Percentiles rank a stretch among this genome's conserved stretches.
These are phyloP conservation scores for Drosophila imparisetae DNA, from an alignment of 2,888 invertebrate species.

Conservation along the genomic window DNA sequence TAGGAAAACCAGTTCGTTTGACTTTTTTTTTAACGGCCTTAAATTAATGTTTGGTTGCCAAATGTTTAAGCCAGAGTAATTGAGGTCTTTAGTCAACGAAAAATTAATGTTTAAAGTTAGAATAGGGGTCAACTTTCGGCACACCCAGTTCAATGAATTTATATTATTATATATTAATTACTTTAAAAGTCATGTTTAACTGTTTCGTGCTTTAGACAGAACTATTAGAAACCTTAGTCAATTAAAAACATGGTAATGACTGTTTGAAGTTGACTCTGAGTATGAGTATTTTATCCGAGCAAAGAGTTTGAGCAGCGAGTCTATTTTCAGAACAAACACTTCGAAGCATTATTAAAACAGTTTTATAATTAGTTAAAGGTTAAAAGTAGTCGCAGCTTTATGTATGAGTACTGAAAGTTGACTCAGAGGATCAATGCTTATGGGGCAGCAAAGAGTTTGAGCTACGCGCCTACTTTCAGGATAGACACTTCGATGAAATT, in stretches of 20 bases:
- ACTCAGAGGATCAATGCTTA: not conserved
- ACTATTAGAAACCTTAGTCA: accelerated
- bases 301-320: not conserved
- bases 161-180: too few relatives aligned
- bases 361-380: not conserved
- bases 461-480: not conserved
- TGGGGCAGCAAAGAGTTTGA: not conserved
- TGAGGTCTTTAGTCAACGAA: not conserved
- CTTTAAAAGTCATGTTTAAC: too few relatives aligned
- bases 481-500: not conserved
- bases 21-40: not conserved
- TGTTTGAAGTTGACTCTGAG: not conserved
- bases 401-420: not conserved
- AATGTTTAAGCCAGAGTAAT: not conserved
- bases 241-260: not conserved
- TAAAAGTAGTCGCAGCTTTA: not conserved
- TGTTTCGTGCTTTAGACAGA: too few relatives aligned
- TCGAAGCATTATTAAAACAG: not conserved
- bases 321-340: not conserved
- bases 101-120: not conserved
- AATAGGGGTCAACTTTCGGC: too few relatives aligned
- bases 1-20: not conserved
- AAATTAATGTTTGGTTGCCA: not conserved
- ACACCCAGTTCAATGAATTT: too few relatives aligned
- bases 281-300: not conserved